Base-by-base conservation (phyloP, 2,888 invertebrate species). In the Corythucha ciliata region DNA sequence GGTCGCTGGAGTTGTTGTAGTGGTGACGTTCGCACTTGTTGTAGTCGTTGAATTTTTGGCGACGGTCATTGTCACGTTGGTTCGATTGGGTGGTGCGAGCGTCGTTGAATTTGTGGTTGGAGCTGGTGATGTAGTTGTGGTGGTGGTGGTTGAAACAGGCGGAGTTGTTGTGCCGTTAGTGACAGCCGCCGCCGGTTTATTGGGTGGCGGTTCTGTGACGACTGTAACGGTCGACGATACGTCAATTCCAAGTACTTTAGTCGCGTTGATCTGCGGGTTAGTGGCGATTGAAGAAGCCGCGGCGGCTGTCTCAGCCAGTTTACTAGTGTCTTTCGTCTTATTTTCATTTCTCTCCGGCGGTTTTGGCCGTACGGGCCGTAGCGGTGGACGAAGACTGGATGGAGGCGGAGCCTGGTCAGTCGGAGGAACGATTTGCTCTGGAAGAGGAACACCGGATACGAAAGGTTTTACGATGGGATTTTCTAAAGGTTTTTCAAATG, bases 391-490 rank as follows among this genome's bases (percentile, higher is more conserved):
- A n/a, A 56, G 47, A 8, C 49, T 49, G 6, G 45, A 44, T 14
- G 52, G 48, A 10, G 22, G 42, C 5, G 44, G 29, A 12, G 83
- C 18, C 20, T 34, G 34, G 80, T 79, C 6, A 79, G 80, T 2
- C 78, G 69, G 46, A n/a, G 83, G 81, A 7, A 82, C 80, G 48
- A 83, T 75, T 65, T 81, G 81, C 60, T 86, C 84, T 2, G 83
- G 82, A 54, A 83, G 69, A 57, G 82, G 82, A 21, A 82, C 77
- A 33, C 81, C 83, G 53, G 78, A 73, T n/a, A 77, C 67, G 58
- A 73, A 79, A 0, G 80, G 81, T 41, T 77, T 70, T 3, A 74
- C 65, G 0, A 78, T 56, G 20, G 52, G 57, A 20, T 56, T 56
- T 12, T 56, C 51, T 6, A 53, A 50, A 5, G 71, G 70, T 25